Percentiles rank a stretch among this genome's conserved stretches.
Evolutionary conservation across 2,113 vertebrate species (phyloP).

Genomic region (Saccopteryx leptura): DNA sequence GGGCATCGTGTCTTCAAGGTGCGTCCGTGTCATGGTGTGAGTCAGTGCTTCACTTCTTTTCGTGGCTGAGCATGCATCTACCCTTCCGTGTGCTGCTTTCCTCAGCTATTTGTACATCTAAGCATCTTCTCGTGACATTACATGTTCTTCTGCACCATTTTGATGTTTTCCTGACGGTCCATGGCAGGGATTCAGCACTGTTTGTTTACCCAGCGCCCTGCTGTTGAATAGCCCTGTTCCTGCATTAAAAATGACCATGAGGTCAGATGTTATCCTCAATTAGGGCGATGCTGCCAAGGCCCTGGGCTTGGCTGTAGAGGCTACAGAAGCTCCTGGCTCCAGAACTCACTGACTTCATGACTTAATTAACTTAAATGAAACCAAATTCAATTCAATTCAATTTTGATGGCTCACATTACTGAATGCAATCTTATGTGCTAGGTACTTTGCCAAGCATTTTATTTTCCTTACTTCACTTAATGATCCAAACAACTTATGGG

Average conservation of each 20-base stretch:
- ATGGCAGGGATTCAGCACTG: fast-evolving
- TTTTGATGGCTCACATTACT: slow-evolving; percentile 58
- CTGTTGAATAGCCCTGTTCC: not conserved
- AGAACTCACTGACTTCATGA: slow-evolving; percentile 74
- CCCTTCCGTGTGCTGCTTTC: not conserved
- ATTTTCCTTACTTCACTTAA: slow-evolving; percentile 51
- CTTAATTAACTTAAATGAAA: slow-evolving; percentile 79
- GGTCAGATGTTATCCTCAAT: not conserved
- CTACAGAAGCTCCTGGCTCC: slow-evolving; percentile 70
- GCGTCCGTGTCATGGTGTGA: fast-evolving
- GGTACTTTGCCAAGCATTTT: slow-evolving; percentile 47
- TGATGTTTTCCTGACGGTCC: not conserved
- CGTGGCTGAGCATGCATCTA: not conserved
- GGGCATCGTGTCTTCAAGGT: fast-evolving
- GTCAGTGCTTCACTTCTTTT: not conserved
- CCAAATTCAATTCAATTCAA: slow-evolving; percentile 69
- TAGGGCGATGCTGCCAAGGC: not conserved
- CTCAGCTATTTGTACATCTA: too few relatives aligned
- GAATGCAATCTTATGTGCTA: not conserved
- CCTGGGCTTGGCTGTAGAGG: slow-evolving; percentile 59
- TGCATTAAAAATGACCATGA: not conserved
- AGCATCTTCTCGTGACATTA: not conserved
- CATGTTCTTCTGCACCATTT: not conserved
- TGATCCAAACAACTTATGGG: not conserved
- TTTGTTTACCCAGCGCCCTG: not conserved